A percentile compares a stretch with the other conserved stretches of the same genome.
Conservation (phyloP, 2,113 vertebrate species). For the Fulica atra region DNA sequence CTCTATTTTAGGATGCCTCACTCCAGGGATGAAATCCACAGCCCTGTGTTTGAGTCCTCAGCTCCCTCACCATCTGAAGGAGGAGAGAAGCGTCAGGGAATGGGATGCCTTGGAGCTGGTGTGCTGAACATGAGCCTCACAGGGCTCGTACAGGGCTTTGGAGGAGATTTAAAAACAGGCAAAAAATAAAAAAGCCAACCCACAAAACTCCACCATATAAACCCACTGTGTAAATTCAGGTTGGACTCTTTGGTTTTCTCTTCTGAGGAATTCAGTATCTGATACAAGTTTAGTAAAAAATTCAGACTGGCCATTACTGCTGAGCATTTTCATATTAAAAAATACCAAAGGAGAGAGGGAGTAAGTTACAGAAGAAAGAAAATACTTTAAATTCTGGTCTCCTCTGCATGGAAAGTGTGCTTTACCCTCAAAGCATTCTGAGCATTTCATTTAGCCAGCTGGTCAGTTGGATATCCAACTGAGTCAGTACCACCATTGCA, state of each 20-base stretch:
- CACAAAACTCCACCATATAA: neutral
- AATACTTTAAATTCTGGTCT: slow-evolving; percentile 28
- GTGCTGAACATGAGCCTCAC: neutral
- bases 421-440: slow-evolving; percentile 29
- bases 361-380: neutral
- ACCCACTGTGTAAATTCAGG: neutral
- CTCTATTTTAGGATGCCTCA: neutral
- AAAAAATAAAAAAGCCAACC: too few species aligned
- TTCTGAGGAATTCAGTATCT: neutral
- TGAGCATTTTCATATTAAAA: neutral
- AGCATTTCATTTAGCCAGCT: slow-evolving; percentile 33
- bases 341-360: neutral
- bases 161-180: neutral
- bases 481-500: neutral
- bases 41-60: neutral
- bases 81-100: neutral
- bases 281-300: neutral
- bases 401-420: neutral
- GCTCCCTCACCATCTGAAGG: neutral
- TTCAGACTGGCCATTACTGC: neutral
- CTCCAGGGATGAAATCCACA: neutral
- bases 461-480: neutral
- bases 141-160: neutral
- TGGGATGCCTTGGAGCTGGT: neutral
- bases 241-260: neutral